A percentile compares a stretch with the other conserved stretches of the same genome.
These are phyloP conservation scores for Himalopsyche phryganea DNA, from an alignment of 1,140 invertebrate genomes.

Conservation along the genomic window DNA sequence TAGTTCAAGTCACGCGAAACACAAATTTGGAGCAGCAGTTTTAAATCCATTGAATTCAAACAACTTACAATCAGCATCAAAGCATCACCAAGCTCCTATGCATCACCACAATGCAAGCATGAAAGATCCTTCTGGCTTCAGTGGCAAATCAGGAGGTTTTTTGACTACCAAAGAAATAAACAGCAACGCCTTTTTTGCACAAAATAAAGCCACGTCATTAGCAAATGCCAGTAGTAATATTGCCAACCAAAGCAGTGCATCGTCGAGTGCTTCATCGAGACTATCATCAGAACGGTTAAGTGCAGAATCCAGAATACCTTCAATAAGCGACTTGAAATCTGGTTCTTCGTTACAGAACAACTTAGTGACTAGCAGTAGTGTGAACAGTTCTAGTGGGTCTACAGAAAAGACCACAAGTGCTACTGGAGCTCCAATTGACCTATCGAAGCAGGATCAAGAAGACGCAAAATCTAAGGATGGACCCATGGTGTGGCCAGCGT, in stretches of 20 bases:
- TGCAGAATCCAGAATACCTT: conserved; percentile 6
- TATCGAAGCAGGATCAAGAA: conserved; percentile 35
- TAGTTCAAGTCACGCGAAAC: conserved; percentile 17
- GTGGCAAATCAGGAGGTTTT: conserved; percentile 17
- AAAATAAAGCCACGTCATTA: conserved; percentile 1
- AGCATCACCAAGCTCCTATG: conserved; percentile 11
- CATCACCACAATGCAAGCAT: conserved; percentile 13
- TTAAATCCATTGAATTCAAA: conserved; percentile 11
- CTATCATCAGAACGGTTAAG: conserved; percentile 15
- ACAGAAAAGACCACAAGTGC: conserved; percentile 39
- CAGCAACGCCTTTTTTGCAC: conserved; percentile 20
- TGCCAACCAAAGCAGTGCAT: not conserved
- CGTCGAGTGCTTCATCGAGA: conserved; percentile 8
- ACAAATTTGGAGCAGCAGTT: conserved; percentile 24
- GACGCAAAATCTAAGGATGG: conserved; percentile 39
- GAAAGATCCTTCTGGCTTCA: conserved; percentile 21
- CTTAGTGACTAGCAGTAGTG: conserved; percentile 28
- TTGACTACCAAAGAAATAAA: conserved; percentile 25
- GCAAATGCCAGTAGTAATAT: not conserved
- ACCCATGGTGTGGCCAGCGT: conserved; percentile 76
- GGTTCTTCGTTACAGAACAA: conserved; percentile 27
- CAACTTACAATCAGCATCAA: not conserved
- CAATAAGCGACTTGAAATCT: conserved; percentile 16
- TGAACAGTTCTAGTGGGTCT: not conserved
- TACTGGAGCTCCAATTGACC: conserved; percentile 36